A percentile compares a stretch with the other conserved stretches of the same genome.
These are phyloP conservation scores for Cheilosia scutellata DNA, from an alignment of 2,888 invertebrate genomes.

Conservation along the genomic window DNA sequence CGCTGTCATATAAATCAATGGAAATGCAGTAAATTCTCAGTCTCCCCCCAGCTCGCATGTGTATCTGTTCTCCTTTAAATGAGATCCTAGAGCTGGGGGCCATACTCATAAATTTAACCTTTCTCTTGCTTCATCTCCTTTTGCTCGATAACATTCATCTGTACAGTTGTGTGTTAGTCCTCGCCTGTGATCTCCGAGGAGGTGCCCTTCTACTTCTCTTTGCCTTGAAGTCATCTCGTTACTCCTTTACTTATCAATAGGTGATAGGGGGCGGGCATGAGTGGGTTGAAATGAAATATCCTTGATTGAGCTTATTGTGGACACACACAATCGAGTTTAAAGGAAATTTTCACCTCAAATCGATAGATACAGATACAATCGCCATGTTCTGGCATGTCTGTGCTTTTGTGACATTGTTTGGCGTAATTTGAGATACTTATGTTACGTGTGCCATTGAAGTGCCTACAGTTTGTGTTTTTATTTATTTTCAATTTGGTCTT, in stretches of 20 bases:
- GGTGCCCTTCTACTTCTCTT: slow-evolving; percentile 31
- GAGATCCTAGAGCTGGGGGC: slow-evolving; percentile 58
- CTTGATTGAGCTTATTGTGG: slow-evolving; percentile 75
- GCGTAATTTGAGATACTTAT: slow-evolving; percentile 69
- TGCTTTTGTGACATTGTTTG: slow-evolving; percentile 49
- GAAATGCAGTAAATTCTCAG: slow-evolving; percentile 72
- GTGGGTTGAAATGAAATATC: slow-evolving; percentile 57
- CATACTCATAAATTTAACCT: slow-evolving; percentile 72
- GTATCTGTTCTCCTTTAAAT: slow-evolving; percentile 54
- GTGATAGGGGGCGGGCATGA: neutral
- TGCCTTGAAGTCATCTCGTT: slow-evolving; percentile 42
- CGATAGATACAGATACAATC: slow-evolving; percentile 68
- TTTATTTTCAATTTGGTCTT: slow-evolving; percentile 41
- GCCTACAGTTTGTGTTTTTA: slow-evolving; percentile 58
- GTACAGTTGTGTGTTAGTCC: slow-evolving; percentile 2
- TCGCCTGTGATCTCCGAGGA: slow-evolving; percentile 39
- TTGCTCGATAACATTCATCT: slow-evolving; percentile 10
- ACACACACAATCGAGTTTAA: slow-evolving; percentile 72
- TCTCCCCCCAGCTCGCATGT: neutral
- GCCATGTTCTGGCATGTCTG: slow-evolving; percentile 40
- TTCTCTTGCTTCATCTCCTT: slow-evolving; percentile 50
- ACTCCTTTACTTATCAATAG: neutral
- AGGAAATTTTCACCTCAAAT: slow-evolving; percentile 72
- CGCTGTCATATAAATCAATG: slow-evolving; percentile 74
- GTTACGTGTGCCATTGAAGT: slow-evolving; percentile 52